Conservation (phyloP, 2,797 vertebrate genomes). For the Tauraco hartlaubi region DNA sequence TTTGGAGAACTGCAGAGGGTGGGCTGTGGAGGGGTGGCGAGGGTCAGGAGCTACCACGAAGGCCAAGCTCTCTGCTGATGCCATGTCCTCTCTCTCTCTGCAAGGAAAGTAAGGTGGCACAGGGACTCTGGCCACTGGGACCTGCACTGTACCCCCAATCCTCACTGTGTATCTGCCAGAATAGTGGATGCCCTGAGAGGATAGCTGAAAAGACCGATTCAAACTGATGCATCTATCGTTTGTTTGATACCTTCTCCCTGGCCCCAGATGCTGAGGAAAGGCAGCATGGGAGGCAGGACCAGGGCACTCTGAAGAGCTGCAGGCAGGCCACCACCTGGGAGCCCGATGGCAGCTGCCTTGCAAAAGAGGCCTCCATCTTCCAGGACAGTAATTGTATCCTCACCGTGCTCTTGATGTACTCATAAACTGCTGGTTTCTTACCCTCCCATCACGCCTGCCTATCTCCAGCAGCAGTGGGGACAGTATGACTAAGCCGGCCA, state of each 20-base stretch:
- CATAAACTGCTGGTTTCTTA: neutral
- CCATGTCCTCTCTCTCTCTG: neutral
- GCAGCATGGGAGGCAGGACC: neutral
- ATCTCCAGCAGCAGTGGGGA: neutral
- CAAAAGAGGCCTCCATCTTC: neutral
- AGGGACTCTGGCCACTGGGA: neutral
- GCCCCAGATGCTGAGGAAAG: neutral
- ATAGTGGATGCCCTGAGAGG: neutral
- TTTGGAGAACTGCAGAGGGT: neutral
- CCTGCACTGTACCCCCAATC: too few species aligned
- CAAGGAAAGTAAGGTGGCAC: neutral
- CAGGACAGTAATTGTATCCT: neutral
- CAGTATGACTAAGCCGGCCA: neutral
- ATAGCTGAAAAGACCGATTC: neutral
- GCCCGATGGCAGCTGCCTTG: neutral
- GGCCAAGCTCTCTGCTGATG: neutral
- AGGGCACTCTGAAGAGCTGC: neutral
- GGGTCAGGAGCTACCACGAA: neutral
- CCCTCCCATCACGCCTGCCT: neutral
- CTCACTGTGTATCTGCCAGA: neutral
- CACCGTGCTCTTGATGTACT: rapidly evolving
- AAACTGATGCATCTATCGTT: neutral
- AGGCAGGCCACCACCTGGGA: neutral
- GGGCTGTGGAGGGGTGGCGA: neutral
- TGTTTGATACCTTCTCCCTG: neutral